A percentile compares a stretch with the other conserved stretches of the same genome.
Evolutionary conservation across 2,888 invertebrate species (phyloP).

Genomic region (Phalera bucephala): DNA sequence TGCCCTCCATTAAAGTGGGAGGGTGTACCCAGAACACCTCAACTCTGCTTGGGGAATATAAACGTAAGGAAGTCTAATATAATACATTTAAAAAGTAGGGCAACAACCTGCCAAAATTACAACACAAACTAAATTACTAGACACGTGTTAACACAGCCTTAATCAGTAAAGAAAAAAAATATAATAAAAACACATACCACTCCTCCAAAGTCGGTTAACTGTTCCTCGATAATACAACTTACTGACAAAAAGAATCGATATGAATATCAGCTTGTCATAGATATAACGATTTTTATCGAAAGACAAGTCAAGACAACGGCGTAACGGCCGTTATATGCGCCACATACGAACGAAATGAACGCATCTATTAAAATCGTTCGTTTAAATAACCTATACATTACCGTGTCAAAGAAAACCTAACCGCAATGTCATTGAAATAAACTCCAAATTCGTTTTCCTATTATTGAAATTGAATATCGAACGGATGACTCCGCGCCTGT

Average conservation of each 20-base stretch:
- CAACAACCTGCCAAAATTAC: too few relatives aligned
- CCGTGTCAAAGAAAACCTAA: slow-evolving; percentile 7
- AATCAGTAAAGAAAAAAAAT: too few relatives aligned
- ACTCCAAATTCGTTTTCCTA: too few relatives aligned
- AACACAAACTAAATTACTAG: too few relatives aligned
- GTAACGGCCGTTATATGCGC: slow-evolving; percentile 12
- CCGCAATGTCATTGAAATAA: not conserved
- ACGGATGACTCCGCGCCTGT: slow-evolving; percentile 7
- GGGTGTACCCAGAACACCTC: too few relatives aligned
- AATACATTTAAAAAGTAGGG: too few relatives aligned
- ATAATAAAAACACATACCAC: slow-evolving; percentile 1
- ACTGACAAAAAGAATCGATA: not conserved
- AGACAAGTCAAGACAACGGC: slow-evolving; percentile 10
- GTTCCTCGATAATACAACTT: not conserved
- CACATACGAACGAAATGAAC: slow-evolving; percentile 13
- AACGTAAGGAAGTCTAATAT: too few relatives aligned
- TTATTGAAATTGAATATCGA: slow-evolving; percentile 9
- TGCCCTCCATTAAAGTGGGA: too few relatives aligned
- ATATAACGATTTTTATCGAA: slow-evolving; percentile 20
- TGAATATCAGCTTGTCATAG: not conserved
- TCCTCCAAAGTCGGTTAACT: not conserved
- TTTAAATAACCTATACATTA: slow-evolving; percentile 3
- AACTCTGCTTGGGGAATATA: too few relatives aligned
- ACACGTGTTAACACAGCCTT: too few relatives aligned
- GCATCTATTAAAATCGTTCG: slow-evolving; percentile 6